Conservation (phyloP, 2,797 vertebrate species). For the Mus caroli region DNA sequence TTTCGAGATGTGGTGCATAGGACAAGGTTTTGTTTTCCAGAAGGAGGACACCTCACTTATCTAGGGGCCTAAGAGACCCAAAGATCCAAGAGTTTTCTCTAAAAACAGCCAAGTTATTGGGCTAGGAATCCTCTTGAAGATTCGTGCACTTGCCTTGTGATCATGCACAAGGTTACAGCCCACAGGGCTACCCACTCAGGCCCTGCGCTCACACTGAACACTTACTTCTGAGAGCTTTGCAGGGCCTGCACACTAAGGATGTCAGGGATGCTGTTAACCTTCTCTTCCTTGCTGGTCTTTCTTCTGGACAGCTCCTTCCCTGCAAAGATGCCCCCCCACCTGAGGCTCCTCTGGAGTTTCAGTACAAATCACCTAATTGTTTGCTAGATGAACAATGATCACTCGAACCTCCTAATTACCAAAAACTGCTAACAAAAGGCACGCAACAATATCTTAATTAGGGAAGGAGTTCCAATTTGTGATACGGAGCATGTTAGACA, state of each 20-base stretch:
- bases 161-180: not conserved
- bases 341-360: conserved; percentile 80
- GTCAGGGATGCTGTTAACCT: not conserved
- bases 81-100: not conserved
- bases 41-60: not conserved
- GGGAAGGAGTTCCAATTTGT: conserved; percentile 88
- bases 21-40: not conserved
- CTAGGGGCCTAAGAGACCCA: not conserved
- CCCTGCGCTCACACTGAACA: conserved; percentile 54
- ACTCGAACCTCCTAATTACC: conserved; percentile 88
- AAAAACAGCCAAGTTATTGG: not conserved
- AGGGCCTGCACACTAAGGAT: conserved; percentile 66
- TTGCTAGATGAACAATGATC: conserved; percentile 90
- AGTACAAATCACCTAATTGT: conserved; percentile 89
- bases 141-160: not conserved
- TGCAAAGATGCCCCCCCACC: conserved; percentile 55
- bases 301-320: not conserved
- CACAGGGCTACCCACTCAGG: conserved; percentile 55
- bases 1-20: not conserved
- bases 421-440: conserved; percentile 90
- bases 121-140: not conserved
- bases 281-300: too few species aligned
- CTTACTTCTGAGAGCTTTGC: conserved; percentile 80
- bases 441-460: conserved; percentile 91
- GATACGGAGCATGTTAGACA: conserved; percentile 88